Evolutionary conservation across 1,140 invertebrate genomes (phyloP).

Genomic region (Brevipalpus yothersi): DNA sequence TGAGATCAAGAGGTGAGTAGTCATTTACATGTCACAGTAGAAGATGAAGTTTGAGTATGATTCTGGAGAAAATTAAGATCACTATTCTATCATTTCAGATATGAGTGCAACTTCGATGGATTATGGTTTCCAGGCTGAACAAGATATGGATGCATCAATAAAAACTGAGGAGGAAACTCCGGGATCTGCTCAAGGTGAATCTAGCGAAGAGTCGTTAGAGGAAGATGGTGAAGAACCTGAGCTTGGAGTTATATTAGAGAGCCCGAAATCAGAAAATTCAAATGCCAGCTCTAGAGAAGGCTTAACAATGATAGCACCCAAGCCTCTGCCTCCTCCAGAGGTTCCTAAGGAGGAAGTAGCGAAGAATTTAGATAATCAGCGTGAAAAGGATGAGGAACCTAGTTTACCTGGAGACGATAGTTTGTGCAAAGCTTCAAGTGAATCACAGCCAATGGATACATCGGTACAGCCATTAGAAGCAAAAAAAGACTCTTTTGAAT

Average conservation of each 20-base stretch:
- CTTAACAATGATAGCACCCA: too few species aligned
- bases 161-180: conserved; percentile 14
- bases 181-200: conserved; percentile 7
- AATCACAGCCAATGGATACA: too few species aligned
- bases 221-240: conserved; percentile 60
- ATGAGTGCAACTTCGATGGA: conserved; percentile 17
- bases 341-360: background rate
- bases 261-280: conserved; percentile 23
- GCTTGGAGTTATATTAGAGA: conserved; percentile 59
- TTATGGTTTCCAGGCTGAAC: conserved; percentile 17
- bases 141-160: background rate
- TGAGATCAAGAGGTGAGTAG: conserved; percentile 41
- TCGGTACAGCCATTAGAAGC: too few species aligned
- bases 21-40: conserved; percentile 9
- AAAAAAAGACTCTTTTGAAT: too few species aligned
- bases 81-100: background rate
- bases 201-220: conserved; percentile 21
- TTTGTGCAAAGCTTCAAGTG: too few species aligned
- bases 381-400: background rate
- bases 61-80: background rate
- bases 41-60: background rate
- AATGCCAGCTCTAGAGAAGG: background rate
- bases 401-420: too few species aligned
- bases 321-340: too few species aligned
- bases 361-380: background rate